Evolutionary conservation across 2,888 invertebrate genomes (phyloP).

Genomic region (Polydesmus complanatus): DNA sequence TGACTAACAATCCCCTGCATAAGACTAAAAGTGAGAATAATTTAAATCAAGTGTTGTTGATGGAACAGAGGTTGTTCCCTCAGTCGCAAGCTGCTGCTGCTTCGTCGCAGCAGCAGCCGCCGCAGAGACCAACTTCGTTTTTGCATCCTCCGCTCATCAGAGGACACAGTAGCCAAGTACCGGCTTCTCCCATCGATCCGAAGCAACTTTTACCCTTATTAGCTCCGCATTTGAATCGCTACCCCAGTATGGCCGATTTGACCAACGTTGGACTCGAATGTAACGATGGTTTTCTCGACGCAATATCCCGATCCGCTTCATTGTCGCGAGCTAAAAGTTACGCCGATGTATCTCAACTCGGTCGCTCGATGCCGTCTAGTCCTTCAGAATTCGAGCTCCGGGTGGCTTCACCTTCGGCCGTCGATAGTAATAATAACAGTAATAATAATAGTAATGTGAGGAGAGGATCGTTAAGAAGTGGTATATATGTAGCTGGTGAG

Average conservation of each 20-base stretch:
- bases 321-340: conserved; percentile 17
- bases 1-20: neutral
- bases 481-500: neutral
- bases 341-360: conserved; percentile 17
- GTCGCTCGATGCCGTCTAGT: neutral
- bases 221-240: conserved; percentile 4
- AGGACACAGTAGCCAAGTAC: conserved; percentile 8
- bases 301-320: neutral
- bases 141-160: neutral
- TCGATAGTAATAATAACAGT: neutral
- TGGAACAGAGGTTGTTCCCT: neutral
- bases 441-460: no score
- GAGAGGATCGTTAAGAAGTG: neutral
- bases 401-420: neutral
- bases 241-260: conserved; percentile 13
- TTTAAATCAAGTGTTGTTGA: conserved; percentile 8
- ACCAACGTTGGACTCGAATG: conserved; percentile 10
- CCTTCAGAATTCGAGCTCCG: neutral
- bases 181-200: neutral
- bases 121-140: neutral
- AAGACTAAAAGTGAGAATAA: conserved; percentile 19
- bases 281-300: neutral
- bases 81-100: neutral
- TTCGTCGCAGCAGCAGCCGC: neutral
- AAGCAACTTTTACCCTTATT: neutral